These are phyloP conservation scores for Tragopan temminckii DNA, from an alignment of 2,797 vertebrate species.

Conservation along the genomic window DNA sequence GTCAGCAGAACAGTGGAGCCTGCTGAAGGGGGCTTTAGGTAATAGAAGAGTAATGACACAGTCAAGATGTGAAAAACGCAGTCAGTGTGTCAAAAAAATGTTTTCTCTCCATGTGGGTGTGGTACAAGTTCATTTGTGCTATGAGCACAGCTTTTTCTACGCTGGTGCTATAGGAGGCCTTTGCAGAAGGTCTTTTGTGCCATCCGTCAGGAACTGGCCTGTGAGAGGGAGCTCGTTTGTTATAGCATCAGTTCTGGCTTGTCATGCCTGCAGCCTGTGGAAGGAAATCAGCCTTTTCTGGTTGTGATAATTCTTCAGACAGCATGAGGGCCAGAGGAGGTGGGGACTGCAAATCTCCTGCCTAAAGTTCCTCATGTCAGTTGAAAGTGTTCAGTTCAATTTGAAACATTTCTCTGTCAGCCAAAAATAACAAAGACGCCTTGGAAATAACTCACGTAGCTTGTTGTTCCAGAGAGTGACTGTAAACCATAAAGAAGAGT, in stretches of 20 bases:
- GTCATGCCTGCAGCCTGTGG: not conserved
- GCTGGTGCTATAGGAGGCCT: not conserved
- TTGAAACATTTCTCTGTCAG: conserved; percentile 10
- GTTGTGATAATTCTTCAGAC: not conserved
- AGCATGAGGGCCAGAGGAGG: not conserved
- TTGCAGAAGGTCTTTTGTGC: not conserved
- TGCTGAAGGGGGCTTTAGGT: not conserved
- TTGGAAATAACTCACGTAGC: not conserved
- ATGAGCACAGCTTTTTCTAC: not conserved
- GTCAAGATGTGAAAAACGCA: not conserved
- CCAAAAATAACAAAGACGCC: not conserved
- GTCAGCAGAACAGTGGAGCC: not conserved
- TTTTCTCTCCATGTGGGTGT: not conserved
- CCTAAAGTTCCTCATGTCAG: not conserved
- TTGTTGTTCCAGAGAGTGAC: not conserved
- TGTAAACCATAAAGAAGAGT: not conserved
- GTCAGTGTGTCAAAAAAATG: not conserved
- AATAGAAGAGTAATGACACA: not conserved
- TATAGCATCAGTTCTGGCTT: not conserved
- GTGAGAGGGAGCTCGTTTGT: not conserved
- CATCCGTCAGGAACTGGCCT: not conserved
- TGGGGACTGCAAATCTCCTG: not conserved
- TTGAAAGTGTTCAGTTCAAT: not conserved
- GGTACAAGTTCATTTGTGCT: not conserved
- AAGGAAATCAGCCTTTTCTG: not conserved